Evolutionary conservation across 2,113 vertebrate genomes (phyloP).

Genomic region (Dermatemys mawii): DNA sequence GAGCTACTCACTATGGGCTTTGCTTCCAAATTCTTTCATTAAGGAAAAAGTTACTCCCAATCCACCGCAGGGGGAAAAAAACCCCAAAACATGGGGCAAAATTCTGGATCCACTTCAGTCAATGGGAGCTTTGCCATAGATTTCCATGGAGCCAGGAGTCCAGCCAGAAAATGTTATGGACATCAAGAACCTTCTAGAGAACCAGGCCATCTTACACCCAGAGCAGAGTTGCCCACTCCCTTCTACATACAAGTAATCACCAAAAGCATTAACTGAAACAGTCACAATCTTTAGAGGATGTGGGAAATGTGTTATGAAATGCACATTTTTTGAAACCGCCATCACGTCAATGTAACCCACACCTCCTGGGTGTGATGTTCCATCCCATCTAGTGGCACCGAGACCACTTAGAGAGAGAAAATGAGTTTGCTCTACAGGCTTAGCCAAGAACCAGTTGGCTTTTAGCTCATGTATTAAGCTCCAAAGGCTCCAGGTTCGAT

Average conservation of each 20-base stretch:
- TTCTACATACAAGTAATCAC: neutral
- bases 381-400: too few species aligned
- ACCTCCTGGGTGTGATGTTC: too few species aligned
- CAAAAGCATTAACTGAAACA: constrained; percentile 53
- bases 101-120: neutral
- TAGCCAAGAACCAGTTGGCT: too few species aligned
- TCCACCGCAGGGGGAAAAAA: neutral
- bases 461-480: too few species aligned
- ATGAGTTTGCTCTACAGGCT: too few species aligned
- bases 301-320: constrained; percentile 18
- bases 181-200: neutral
- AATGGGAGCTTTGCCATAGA: neutral
- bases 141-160: constrained; percentile 23
- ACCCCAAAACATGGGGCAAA: neutral
- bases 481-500: too few species aligned
- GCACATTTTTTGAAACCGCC: neutral
- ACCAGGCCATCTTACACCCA: constrained; percentile 9
- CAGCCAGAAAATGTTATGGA: neutral
- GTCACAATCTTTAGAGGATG: constrained; percentile 58
- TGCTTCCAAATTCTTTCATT: neutral
- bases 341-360: neutral
- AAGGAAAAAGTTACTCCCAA: neutral
- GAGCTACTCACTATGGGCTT: neutral
- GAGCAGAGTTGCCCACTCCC: constrained; percentile 53
- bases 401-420: too few species aligned